Conservation (phyloP, 2,797 vertebrate genomes). For the Scarus forsteni region DNA sequence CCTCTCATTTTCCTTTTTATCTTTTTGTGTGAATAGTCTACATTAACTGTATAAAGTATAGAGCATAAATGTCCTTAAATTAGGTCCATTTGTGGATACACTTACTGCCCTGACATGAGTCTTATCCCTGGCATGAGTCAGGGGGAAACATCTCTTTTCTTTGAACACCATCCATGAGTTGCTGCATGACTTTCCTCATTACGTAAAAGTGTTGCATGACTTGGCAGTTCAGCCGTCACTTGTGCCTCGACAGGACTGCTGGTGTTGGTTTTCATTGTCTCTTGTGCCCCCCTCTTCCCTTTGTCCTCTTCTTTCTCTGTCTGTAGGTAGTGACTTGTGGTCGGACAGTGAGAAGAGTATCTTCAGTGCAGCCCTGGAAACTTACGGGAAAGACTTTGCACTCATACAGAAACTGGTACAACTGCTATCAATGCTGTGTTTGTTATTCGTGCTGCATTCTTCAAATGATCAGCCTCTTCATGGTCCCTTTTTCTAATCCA, state of each 20-base stretch:
- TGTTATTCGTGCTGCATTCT: not conserved
- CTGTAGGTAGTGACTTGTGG: slow-evolving; percentile 83
- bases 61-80: slow-evolving; percentile 39
- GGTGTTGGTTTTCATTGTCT: slow-evolving; percentile 36
- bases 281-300: not conserved
- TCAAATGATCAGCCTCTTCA: not conserved
- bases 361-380: slow-evolving; percentile 74
- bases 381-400: slow-evolving; percentile 83
- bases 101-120: not conserved
- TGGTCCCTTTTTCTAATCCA: not conserved
- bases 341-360: slow-evolving; percentile 75
- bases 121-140: slow-evolving; percentile 1
- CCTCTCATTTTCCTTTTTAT: not conserved
- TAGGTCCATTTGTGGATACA: not conserved
- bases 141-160: not conserved
- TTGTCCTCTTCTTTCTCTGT: slow-evolving; percentile 2
- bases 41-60: slow-evolving; percentile 31
- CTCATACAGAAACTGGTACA: slow-evolving; percentile 82
- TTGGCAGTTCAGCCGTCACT: not conserved
- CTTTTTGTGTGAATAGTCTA: slow-evolving; percentile 22
- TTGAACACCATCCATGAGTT: not conserved
- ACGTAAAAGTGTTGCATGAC: not conserved
- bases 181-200: not conserved
- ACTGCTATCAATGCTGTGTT: not conserved
- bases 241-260: slow-evolving; percentile 5